Evolutionary conservation across 2,888 invertebrate species (phyloP).

Genomic region (Tetragonisca angustula): DNA sequence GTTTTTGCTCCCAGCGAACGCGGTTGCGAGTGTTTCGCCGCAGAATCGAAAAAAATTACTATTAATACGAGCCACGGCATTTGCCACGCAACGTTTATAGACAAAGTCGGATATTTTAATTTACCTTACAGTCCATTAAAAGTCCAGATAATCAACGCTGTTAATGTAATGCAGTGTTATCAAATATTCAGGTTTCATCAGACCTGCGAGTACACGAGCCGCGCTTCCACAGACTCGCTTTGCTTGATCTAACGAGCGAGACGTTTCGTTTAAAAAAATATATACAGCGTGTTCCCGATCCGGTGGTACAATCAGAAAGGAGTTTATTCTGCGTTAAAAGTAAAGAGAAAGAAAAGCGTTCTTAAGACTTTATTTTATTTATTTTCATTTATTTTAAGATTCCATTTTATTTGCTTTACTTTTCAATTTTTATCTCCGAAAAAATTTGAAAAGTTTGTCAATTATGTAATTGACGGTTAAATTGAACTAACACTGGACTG

Average conservation of each 20-base stretch:
- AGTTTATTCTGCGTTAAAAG: no score
- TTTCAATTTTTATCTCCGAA: no score
- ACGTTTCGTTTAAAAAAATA: background rate
- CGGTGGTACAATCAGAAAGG: no score
- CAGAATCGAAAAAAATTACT: background rate
- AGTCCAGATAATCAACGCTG: slow-evolving; percentile 7
- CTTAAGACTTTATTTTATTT: no score
- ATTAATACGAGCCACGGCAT: slow-evolving; percentile 5
- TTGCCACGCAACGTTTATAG: background rate
- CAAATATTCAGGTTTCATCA: slow-evolving; percentile 34
- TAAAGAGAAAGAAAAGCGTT: no score
- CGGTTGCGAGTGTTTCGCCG: background rate
- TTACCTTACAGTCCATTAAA: slow-evolving; percentile 34
- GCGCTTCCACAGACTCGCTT: background rate
- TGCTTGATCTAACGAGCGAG: background rate
- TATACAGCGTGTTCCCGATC: no score
- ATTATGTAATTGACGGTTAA: no score
- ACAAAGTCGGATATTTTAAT: slow-evolving; percentile 7
- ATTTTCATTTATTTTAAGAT: no score
- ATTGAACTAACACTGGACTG: no score
- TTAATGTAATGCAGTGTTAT: slow-evolving; percentile 32
- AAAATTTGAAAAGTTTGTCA: no score
- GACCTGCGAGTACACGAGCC: background rate
- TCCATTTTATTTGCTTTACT: no score
- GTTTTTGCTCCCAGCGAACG: background rate